phyloP scores from a whole-genome alignment of 2,113 vertebrate species.

The Cyprinodon variegatus region DNA sequence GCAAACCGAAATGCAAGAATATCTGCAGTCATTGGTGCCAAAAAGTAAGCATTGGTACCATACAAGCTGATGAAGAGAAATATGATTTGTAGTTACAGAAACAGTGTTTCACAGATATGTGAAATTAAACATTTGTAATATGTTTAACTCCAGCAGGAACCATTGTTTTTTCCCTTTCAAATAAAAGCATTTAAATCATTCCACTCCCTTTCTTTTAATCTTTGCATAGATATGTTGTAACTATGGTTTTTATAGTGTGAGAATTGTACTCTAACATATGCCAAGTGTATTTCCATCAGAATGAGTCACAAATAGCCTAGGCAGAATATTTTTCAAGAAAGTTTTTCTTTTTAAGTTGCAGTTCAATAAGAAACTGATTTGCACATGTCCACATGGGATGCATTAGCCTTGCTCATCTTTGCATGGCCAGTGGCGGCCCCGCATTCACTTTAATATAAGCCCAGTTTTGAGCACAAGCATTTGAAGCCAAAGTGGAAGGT shows the following conservation, averaged over 20 bases:
- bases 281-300: background rate
- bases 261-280: background rate
- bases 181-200: background rate
- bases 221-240: background rate
- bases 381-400: background rate
- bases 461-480: slow-evolving; percentile 5
- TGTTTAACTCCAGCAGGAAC: background rate
- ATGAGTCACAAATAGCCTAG: background rate
- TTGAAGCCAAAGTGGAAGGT: slow-evolving; percentile 12
- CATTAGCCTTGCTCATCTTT: background rate
- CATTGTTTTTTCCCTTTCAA: background rate
- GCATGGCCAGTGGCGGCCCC: background rate
- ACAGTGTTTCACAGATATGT: background rate
- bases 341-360: background rate
- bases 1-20: too few species aligned
- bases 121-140: too few species aligned
- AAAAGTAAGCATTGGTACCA: too few species aligned
- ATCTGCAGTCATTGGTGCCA: too few species aligned
- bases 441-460: background rate
- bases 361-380: slow-evolving; percentile 1
- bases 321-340: background rate
- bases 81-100: background rate
- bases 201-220: background rate
- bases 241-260: background rate
- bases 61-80: background rate